Conservation (phyloP, 1,140 invertebrate genomes). For the Trypoxylus dichotomus region DNA sequence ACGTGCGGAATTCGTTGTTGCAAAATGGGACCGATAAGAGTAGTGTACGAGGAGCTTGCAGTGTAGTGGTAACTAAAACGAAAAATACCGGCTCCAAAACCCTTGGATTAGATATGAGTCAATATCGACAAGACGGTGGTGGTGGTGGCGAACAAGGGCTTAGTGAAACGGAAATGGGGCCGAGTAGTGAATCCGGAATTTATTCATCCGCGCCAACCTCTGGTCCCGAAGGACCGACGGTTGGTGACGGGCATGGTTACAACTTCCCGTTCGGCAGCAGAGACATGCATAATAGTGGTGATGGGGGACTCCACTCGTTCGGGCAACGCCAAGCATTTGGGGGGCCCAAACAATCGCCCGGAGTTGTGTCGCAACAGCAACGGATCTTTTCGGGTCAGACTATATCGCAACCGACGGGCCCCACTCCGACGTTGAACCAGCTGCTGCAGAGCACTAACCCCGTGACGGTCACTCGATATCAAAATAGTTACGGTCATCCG, state of each 20-base stretch:
- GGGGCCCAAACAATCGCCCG: constrained; percentile 36
- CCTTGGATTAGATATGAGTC: constrained; percentile 52
- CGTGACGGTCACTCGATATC: constrained; percentile 47
- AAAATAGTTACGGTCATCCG: constrained; percentile 49
- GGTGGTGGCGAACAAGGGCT: constrained; percentile 38
- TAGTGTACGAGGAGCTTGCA: constrained; percentile 48
- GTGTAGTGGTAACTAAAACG: constrained; percentile 47
- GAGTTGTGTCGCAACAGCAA: constrained; percentile 42
- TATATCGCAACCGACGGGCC: constrained; percentile 76
- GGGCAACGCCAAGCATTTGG: constrained; percentile 49
- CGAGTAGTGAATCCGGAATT: constrained; percentile 37
- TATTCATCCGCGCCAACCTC: constrained; percentile 25
- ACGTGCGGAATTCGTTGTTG: constrained; percentile 62
- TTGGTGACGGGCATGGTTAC: constrained; percentile 45
- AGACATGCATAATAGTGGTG: constrained; percentile 45
- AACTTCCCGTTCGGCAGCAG: constrained; percentile 46
- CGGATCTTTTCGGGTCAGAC: constrained; percentile 67
- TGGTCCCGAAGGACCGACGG: constrained; percentile 33
- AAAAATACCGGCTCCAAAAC: constrained; percentile 52
- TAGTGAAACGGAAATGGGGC: constrained; percentile 33
- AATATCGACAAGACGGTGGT: constrained; percentile 51
- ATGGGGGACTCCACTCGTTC: constrained; percentile 47
- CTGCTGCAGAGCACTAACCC: constrained; percentile 56
- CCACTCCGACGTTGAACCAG: constrained; percentile 89
- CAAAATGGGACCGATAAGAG: constrained; percentile 61